Conservation (phyloP, 1,140 invertebrate genomes). For the Aplysia californica region DNA sequence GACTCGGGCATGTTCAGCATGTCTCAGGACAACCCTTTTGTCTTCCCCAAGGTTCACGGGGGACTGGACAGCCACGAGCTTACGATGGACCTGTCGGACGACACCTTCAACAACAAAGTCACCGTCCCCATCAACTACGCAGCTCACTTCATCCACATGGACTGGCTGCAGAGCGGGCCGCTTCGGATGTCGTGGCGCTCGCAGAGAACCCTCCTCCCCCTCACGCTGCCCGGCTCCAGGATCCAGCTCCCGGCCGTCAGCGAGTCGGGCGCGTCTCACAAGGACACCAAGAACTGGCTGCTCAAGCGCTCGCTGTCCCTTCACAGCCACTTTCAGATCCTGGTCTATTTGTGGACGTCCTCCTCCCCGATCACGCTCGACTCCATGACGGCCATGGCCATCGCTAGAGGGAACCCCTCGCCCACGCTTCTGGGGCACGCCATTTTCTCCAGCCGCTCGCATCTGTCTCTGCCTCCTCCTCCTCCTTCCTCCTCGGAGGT, state of each 20-base stretch:
- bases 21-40: conserved; percentile 19
- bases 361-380: conserved; percentile 12
- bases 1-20: conserved; percentile 22
- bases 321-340: conserved; percentile 20
- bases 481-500: too few relatives aligned
- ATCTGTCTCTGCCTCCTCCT: not conserved
- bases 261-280: not conserved
- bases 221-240: conserved; percentile 24
- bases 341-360: not conserved
- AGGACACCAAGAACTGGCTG: conserved; percentile 21
- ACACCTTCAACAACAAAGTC: conserved; percentile 29
- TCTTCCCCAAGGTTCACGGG: conserved; percentile 8
- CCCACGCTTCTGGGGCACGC: conserved; percentile 1
- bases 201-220: conserved; percentile 12
- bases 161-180: conserved; percentile 14
- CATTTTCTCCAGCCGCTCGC: not conserved
- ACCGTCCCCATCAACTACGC: conserved; percentile 26
- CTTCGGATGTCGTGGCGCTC: conserved; percentile 25
- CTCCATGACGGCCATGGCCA: conserved; percentile 29
- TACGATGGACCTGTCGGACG: conserved; percentile 23
- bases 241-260: conserved; percentile 32
- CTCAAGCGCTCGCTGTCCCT: conserved; percentile 20
- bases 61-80: conserved; percentile 21
- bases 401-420: conserved; percentile 19
- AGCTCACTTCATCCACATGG: not conserved